phyloP scores from a whole-genome alignment of 2,797 vertebrate genomes.

The Xiphorhynchus erythropygius region DNA sequence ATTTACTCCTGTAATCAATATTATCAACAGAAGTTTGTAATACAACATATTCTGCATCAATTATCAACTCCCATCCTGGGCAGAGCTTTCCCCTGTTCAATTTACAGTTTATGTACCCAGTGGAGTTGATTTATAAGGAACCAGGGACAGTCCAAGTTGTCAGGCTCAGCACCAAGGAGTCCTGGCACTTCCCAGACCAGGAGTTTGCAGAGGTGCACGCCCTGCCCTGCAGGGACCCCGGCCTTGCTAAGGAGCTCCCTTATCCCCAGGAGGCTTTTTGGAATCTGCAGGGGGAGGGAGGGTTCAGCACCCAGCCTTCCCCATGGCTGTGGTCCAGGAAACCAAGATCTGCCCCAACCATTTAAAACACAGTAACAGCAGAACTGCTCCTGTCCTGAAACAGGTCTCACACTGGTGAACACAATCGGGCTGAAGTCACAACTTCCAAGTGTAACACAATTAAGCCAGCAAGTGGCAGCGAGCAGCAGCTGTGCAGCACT shows the following conservation, averaged over 20 bases:
- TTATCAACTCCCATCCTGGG: neutral
- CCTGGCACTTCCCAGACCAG: neutral
- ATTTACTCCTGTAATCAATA: neutral
- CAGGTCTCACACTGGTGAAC: neutral
- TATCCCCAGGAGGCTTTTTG: fast-evolving
- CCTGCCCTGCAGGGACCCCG: neutral
- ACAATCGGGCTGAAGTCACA: neutral
- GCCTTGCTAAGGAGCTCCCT: too few species aligned
- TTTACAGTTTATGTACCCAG: neutral
- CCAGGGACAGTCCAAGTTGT: neutral
- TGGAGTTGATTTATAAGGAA: neutral
- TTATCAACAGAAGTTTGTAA: neutral
- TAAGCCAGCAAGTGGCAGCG: neutral
- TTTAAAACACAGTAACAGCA: neutral
- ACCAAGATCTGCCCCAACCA: neutral
- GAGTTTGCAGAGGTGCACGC: neutral
- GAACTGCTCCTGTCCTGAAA: neutral
- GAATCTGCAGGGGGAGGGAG: fast-evolving
- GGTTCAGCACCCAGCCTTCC: neutral
- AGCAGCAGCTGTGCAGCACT: neutral
- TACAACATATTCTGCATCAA: neutral
- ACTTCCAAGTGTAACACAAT: neutral
- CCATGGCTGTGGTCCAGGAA: neutral
- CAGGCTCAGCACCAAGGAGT: neutral
- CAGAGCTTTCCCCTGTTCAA: neutral